Conservation (phyloP, 2,113 vertebrate species). For the Dasyprocta punctata region DNA sequence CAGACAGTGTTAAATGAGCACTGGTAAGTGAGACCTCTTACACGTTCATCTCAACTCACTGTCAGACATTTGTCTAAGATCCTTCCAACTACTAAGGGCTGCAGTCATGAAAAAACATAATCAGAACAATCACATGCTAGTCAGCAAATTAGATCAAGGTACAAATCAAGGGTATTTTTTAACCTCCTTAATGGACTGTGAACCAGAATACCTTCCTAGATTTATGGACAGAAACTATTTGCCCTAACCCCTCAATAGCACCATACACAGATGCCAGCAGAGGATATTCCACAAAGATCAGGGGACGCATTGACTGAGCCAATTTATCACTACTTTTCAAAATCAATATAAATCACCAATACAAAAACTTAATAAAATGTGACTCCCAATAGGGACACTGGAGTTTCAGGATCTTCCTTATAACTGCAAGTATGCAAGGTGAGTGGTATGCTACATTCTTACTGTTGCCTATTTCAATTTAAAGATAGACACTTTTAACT, state of each 20-base stretch:
- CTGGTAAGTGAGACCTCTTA: neutral
- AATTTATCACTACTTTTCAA: neutral
- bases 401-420: neutral
- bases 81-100: neutral
- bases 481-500: neutral
- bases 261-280: neutral
- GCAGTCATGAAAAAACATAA: neutral
- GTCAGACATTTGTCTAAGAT: neutral
- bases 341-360: neutral
- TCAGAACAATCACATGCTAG: neutral
- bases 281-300: neutral
- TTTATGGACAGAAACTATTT: neutral
- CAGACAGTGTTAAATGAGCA: neutral
- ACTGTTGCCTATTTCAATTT: neutral
- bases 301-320: neutral
- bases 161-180: neutral
- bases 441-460: neutral
- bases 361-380: neutral
- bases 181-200: no score
- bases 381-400: neutral
- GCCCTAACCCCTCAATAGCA: neutral
- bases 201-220: neutral
- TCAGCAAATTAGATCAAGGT: neutral
- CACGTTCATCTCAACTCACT: neutral
- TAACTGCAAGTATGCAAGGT: neutral